Base-by-base conservation (phyloP, 2,888 invertebrate genomes). In the Lamproptera curius region DNA sequence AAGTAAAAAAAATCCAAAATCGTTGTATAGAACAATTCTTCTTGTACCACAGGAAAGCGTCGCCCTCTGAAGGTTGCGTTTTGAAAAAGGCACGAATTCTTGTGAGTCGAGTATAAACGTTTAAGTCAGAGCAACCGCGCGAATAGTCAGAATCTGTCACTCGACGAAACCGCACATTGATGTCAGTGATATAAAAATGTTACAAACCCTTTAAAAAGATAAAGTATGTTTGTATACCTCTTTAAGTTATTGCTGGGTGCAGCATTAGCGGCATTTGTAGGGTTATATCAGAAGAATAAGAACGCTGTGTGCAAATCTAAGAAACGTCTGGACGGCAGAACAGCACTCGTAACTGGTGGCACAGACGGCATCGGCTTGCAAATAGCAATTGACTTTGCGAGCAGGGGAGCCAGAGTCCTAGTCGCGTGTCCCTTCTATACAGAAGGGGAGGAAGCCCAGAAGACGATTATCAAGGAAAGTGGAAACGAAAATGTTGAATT, bases 401-500 rank as follows among this genome's bases (percentile, higher is more conserved):
- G 65, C 35, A 73, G 90, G 37, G 90, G 90, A 1, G 90, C 89
- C 9, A 76, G 80, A 54, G 88, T 91, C 4, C 90, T 91, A 23
- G 74, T 91, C 44, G 89, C 90, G 0, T 89, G 90, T 54, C 66
- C 89, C 26, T 88, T 89, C 54, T 61, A 73, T 31, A 53, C 54
- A 1, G 79, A 72, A 50, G 54, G 79, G 5, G 51, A 56, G 37
- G 56, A 61, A 11, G 74, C 79, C 0, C 67, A 48, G 40, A 51
- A 63, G 1, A 49, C 46, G 1, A 76, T 83, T 11, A 53, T 69
- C 1, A 16, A 65, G 35, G 53, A 63, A 2, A 59, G 76, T 0
- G 71, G 70, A n/a, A 67, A 73, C 39, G 15, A 42, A 0, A 64
- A 75, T 38, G 58, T 83, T 11, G 54, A 69, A 1, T 11, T 67